Evolutionary conservation across 2,888 invertebrate species (phyloP).

Genomic region (Aspidiotus destructor): DNA sequence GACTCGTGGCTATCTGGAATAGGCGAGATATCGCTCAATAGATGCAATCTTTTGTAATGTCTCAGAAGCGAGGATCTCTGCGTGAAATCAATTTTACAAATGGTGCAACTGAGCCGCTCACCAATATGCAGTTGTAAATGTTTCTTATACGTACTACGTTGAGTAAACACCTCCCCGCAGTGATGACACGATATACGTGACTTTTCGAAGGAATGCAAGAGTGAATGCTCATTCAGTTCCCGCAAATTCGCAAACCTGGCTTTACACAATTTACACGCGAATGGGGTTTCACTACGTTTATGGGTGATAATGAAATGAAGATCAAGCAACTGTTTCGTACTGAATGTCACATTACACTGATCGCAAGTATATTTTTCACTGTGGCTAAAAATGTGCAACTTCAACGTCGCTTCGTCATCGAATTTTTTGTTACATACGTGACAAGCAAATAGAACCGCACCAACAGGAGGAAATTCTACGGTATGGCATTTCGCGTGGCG

Average conservation of each 20-base stretch:
- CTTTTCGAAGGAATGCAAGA: slow-evolving; percentile 32
- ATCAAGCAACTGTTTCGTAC: slow-evolving; percentile 35
- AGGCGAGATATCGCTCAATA: slow-evolving; percentile 33
- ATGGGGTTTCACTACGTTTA: slow-evolving; percentile 25
- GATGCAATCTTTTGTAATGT: slow-evolving; percentile 38
- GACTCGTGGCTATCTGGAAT: slow-evolving; percentile 5
- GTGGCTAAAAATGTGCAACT: slow-evolving; percentile 35
- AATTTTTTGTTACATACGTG: slow-evolving; percentile 35
- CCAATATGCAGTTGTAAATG: slow-evolving; percentile 38
- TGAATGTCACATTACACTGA: slow-evolving; percentile 34
- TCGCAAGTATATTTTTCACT: slow-evolving; percentile 35
- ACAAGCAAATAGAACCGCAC: slow-evolving; percentile 32
- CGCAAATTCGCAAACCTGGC: slow-evolving; percentile 33
- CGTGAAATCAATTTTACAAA: slow-evolving; percentile 39
- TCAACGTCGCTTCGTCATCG: slow-evolving; percentile 34
- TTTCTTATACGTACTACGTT: slow-evolving; percentile 37
- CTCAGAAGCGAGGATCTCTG: slow-evolving; percentile 38
- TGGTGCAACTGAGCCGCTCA: slow-evolving; percentile 37
- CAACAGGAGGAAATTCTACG: slow-evolving; percentile 2
- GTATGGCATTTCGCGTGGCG: slow-evolving; percentile 35
- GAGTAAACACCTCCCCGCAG: slow-evolving; percentile 36
- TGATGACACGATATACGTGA: slow-evolving; percentile 35
- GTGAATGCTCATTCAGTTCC: slow-evolving; percentile 27
- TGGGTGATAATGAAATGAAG: slow-evolving; percentile 34
- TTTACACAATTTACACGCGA: slow-evolving; percentile 33